Conservation (phyloP, 2,113 vertebrate species). For the Apodemus speciosus region DNA sequence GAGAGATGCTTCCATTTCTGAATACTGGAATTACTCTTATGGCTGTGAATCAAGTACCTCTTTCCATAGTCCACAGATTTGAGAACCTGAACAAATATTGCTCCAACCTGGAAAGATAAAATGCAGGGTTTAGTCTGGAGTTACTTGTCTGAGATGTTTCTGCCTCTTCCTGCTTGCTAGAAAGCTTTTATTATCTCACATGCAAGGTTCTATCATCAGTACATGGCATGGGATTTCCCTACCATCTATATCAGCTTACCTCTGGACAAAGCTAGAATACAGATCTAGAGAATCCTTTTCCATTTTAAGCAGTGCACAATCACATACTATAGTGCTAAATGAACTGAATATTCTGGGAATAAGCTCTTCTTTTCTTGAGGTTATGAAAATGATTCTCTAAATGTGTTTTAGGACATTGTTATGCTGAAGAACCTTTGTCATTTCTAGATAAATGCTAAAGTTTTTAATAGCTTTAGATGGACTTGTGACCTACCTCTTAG, state of each 20-base stretch:
- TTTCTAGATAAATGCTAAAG: neutral
- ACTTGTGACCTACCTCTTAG: neutral
- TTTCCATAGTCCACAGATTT: neutral
- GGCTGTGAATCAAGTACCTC: neutral
- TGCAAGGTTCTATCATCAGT: neutral
- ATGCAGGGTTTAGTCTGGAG: neutral
- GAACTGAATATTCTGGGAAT: neutral
- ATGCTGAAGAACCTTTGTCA: neutral
- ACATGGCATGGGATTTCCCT: neutral
- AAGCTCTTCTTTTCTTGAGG: slow-evolving; percentile 4
- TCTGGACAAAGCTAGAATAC: neutral
- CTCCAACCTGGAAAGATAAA: neutral
- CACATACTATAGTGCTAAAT: neutral
- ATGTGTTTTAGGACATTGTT: neutral
- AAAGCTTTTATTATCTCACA: neutral
- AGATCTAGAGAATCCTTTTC: neutral
- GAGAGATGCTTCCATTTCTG: neutral
- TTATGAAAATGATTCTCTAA: neutral
- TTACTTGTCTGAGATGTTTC: neutral
- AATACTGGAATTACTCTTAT: neutral
- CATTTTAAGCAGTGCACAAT: neutral
- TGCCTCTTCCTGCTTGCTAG: neutral
- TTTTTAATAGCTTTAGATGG: neutral
- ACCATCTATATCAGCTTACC: neutral
- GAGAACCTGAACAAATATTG: too few species aligned